These are phyloP conservation scores for Alca torda DNA, from an alignment of 2,797 vertebrate species.

Conservation along the genomic window DNA sequence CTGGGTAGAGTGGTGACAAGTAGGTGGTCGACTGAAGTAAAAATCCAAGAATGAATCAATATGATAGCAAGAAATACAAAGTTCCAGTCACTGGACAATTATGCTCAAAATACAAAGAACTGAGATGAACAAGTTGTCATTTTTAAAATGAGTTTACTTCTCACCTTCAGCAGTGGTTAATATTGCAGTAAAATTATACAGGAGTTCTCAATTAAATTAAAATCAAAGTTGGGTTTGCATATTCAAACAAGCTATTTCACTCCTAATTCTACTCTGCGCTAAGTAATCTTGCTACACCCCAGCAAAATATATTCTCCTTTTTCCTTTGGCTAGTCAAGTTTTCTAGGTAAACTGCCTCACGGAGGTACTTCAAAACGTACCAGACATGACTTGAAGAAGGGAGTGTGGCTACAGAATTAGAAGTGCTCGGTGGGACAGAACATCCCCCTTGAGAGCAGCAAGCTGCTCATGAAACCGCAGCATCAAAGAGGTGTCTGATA, in stretches of 20 bases:
- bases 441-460: not conserved
- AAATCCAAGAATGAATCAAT: not conserved
- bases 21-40: slow-evolving; percentile 79
- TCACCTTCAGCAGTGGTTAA: not conserved
- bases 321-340: not conserved
- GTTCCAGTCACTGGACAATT: not conserved
- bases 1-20: slow-evolving; percentile 88
- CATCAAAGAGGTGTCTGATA: not conserved
- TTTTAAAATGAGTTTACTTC: not conserved
- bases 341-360: not conserved
- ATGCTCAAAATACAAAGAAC: not conserved
- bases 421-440: not conserved
- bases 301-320: not conserved
- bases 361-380: not conserved
- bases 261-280: not conserved
- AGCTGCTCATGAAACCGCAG: not conserved
- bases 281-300: not conserved
- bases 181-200: not conserved
- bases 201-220: not conserved
- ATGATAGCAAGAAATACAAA: not conserved
- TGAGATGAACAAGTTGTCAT: fast-evolving
- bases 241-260: not conserved
- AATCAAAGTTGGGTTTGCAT: not conserved
- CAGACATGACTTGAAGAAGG: not conserved
- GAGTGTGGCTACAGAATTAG: not conserved